Conservation (phyloP, 2,888 invertebrate species). For the Brachypalpus laphriformis region DNA sequence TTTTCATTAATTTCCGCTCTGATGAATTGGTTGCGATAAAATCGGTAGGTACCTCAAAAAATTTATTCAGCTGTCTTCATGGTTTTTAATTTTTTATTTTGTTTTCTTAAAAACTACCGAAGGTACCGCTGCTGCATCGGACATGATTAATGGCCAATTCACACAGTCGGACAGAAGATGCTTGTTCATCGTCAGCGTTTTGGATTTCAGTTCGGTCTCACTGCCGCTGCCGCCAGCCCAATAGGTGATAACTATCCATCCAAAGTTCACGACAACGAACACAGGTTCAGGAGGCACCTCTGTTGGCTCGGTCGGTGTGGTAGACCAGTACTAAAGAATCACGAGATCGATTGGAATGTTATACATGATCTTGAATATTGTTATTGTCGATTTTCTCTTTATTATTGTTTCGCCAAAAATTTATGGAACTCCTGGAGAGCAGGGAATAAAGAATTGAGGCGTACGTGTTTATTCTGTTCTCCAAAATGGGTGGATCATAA, state of each 20-base stretch:
- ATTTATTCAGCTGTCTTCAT: conserved; percentile 27
- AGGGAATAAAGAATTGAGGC: conserved; percentile 16
- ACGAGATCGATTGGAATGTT: conserved; percentile 67
- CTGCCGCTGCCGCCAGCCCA: conserved; percentile 20
- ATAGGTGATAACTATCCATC: conserved; percentile 67
- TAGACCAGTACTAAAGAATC: conserved; percentile 1
- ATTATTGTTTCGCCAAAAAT: conserved; percentile 26
- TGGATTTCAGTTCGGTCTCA: conserved; percentile 66
- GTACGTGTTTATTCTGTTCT: conserved; percentile 15
- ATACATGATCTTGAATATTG: conserved; percentile 59
- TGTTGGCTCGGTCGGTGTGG: neutral
- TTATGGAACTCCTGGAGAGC: conserved; percentile 3
- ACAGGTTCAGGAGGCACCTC: conserved; percentile 11
- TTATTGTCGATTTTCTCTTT: conserved; percentile 20
- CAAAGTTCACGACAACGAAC: conserved; percentile 46
- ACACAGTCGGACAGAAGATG: conserved; percentile 70
- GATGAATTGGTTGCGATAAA: conserved; percentile 69
- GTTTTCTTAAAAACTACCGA: conserved; percentile 28
- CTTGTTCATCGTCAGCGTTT: conserved; percentile 72
- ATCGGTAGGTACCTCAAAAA: conserved; percentile 17
- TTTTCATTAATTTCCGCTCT: conserved; percentile 64
- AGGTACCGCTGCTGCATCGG: conserved; percentile 42
- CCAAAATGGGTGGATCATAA: conserved; percentile 20
- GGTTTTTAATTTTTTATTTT: conserved; percentile 13
- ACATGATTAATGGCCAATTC: conserved; percentile 72